Base-by-base conservation (phyloP, 2,113 vertebrate species). In the Xiphophorus couchianus region DNA sequence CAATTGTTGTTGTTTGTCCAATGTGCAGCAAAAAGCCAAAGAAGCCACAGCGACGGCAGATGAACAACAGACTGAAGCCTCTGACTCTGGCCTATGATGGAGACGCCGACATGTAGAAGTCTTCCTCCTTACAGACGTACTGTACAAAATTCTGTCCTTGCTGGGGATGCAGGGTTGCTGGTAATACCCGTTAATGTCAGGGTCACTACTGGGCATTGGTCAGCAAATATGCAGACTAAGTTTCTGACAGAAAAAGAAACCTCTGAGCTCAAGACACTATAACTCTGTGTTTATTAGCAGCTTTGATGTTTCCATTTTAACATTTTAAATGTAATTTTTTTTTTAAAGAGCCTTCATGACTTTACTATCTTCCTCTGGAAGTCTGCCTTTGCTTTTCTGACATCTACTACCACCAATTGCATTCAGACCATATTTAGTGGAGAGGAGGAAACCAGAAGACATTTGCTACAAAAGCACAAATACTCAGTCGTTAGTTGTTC, bases 71-170 rank as follows among this genome's bases (percentile, higher is more conserved):
- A 69, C 95, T 99, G 93, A 99, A 99, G 95, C 97, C 98, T 33
- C 95, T 99, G 91, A 99, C 98, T 14, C 94, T 99, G 95, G 98
- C 97, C 78, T 99, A 99, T 25, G 98, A 99, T 66, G 97, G 98
- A 73, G 98, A 99, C 0, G 97, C 97, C 10, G 98, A 99, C 90
- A 99, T 99, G 98, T 99, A 95, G 84, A 68, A 42, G 76, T 80
- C 78, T 62, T 82, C 71, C 75, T 35, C 25, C 44, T 27, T 44
- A 8, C 22, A 28, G 27, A 74, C 51, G 73, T 62, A 19, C 71
- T 63, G 62, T 76, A 65, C 65, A 80, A 67, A 92, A 69, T 39
- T 28, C 71, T 0, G 54, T 84, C 73, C 15, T 69, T 22, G 19
- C 27, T 70, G 48, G 48, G 81, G 74, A 75, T 74, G 9, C 69